These are phyloP conservation scores for Galbula dea DNA, from an alignment of 2,113 vertebrate genomes.

Conservation along the genomic window DNA sequence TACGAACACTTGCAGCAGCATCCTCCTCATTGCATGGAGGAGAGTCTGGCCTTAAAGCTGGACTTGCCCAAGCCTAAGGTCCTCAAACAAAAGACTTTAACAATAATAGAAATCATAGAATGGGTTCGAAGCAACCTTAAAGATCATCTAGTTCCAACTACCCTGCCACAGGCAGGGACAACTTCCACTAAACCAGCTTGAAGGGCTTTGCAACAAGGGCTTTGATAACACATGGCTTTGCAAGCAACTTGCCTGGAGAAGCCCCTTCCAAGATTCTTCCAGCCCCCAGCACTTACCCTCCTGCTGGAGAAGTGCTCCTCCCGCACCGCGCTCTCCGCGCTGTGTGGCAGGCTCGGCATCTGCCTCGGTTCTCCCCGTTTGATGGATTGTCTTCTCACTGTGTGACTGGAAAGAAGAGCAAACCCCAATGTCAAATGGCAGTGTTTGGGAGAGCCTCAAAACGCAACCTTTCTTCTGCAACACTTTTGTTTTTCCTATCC, in stretches of 20 bases:
- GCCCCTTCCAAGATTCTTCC: background rate
- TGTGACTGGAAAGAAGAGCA: slow-evolving; percentile 76
- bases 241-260: background rate
- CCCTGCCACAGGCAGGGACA: background rate
- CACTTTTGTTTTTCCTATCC: background rate
- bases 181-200: too few species aligned
- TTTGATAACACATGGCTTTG: background rate
- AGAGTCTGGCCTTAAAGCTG: background rate
- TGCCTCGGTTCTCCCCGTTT: slow-evolving; percentile 79
- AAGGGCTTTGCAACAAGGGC: background rate
- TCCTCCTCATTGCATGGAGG: background rate
- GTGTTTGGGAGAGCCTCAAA: fast-evolving
- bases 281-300: slow-evolving; percentile 71
- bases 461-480: fast-evolving
- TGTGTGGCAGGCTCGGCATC: slow-evolving; percentile 86
- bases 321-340: slow-evolving; percentile 79
- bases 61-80: background rate
- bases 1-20: background rate
- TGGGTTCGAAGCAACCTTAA: background rate
- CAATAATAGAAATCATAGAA: background rate
- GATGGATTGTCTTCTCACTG: slow-evolving; percentile 82
- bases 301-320: slow-evolving; percentile 91
- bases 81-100: background rate
- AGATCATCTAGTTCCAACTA: background rate
- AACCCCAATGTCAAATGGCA: background rate